Base-by-base conservation (phyloP, 2,113 vertebrate genomes). In the Copsychus sechellarum region DNA sequence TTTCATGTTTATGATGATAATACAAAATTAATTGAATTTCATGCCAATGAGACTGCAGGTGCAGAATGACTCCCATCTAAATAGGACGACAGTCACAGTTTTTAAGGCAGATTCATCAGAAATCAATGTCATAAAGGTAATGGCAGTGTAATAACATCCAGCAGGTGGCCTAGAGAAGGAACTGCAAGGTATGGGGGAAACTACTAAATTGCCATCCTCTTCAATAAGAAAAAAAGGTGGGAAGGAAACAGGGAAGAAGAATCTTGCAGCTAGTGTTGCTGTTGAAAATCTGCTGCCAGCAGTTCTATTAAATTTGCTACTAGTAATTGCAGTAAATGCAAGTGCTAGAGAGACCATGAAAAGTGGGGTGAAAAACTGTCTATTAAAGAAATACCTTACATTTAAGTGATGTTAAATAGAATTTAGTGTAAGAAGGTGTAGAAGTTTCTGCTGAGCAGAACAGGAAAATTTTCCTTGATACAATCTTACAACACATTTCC, bases 21-120 rank as follows among this genome's bases (percentile, higher is more conserved):
- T 69, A 64, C 22, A 70, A 77, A 91, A 84, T 70, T 92, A 93
- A 93, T 78, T 78, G 5, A 74, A 91, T 88, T 91, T 90, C 40
- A 38, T 47, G 57, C 62, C 80, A 84, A 17, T 86, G 45, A 92
- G 64, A 83, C 36, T 76, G 69, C 43, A 87, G 57, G 47, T 60
- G 42, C 7, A 11, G 69, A 86, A 88, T 18, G 2, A 33, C 31
- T 88, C 9, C 28, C 18, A 40, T 79, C 60, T 91, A 78, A 76
- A 84, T 1, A 91, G 69, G 93, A 92, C 13, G 19, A 40, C 23
- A 84, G 51, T 25, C 82, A 74, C 18, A 88, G 24, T 40, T 92
- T 94, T 84, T 67, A 74, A 67, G 81, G 53, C 82, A 86, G 56
- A 74, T 86, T 88, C 6, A 60, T 78, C 61, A 91, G 61, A 93